Evolutionary conservation across 2,888 invertebrate species (phyloP), one percentile per base, ranked within the genome.

Genomic region (Patella depressa): DNA sequence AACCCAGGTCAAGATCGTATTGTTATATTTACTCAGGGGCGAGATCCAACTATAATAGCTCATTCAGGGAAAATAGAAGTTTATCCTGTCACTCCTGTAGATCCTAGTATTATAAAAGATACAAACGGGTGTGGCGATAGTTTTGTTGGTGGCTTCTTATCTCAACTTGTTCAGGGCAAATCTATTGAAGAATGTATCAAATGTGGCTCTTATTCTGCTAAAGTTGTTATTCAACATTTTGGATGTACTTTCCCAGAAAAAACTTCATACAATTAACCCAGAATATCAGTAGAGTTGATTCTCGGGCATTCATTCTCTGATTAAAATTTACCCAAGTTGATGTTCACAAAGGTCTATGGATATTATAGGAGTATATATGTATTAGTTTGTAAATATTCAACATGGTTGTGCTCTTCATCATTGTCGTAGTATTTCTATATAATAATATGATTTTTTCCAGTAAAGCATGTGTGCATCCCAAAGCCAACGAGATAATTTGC

Each of bases 101-200:
- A 88, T 53, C 85, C 83, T 24, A 75, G 76, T 19, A 75, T 85
- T n/a, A 88, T 90, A 29, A 88, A 88, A 5, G 99, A 99, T 91
- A 99, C 99, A 0, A 99, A 99, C 92, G 99, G 99, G 4, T 99
- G 99, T 78, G 99, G 99, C 0, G 99, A 99, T 93, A 98, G 98
- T 0, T 99, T 99, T 92, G 95, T 96, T n/a, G 99, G 99, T 77
- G 99, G 95, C 4, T 99, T 98, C 91, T 92, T 99, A 74, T 94
- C 97, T 14, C 97, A 98, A 92, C 94, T 95, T 88, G 94, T 97
- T 77, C 94, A 95, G 88, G 94, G 94, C 2, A 94, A 95, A 88
- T 91, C 95, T 2, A 92, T 96, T 70, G 95, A 95, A 53, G 94
- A 94, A 0, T 97, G 97, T 89, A 94, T 98, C 71, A 94, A 94